A percentile compares a stretch with the other conserved stretches of the same genome.
Conservation (phyloP, 2,797 vertebrate genomes). For the Menidia menidia region DNA sequence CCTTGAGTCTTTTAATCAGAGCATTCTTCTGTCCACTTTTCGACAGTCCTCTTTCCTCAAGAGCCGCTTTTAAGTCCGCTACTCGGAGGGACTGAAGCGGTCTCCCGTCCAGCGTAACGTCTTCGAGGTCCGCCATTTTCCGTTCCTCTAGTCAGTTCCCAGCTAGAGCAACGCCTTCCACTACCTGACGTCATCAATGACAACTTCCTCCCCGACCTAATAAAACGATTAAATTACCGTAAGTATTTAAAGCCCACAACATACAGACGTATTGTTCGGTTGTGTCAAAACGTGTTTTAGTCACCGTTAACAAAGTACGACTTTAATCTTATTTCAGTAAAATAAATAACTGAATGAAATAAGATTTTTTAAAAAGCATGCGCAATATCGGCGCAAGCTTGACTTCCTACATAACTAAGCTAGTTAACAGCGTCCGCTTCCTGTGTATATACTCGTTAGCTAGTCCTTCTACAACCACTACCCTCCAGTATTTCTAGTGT, state of each 20-base stretch:
- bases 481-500: background rate
- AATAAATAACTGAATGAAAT: too few species aligned
- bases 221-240: background rate
- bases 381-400: conserved; percentile 59
- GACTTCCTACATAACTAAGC: conserved; percentile 13
- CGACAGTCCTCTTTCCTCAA: conserved; percentile 90
- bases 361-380: conserved; percentile 15
- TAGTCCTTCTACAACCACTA: conserved; percentile 5
- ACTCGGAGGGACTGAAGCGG: conserved; percentile 93
- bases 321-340: background rate
- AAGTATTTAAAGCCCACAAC: rapidly evolving
- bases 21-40: conserved; percentile 95
- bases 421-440: conserved; percentile 30
- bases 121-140: conserved; percentile 98
- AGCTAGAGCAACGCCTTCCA: conserved; percentile 79
- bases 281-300: background rate
- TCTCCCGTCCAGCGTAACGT: conserved; percentile 97
- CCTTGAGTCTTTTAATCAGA: conserved; percentile 92
- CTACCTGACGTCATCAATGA: conserved; percentile 68
- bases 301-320: rapidly evolving
- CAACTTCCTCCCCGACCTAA: conserved; percentile 57
- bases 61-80: conserved; percentile 91
- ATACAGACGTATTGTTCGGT: background rate
- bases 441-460: conserved; percentile 38
- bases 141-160: conserved; percentile 81